Base-by-base conservation (phyloP, 2,113 vertebrate species). In the Odontesthes bonariensis region DNA sequence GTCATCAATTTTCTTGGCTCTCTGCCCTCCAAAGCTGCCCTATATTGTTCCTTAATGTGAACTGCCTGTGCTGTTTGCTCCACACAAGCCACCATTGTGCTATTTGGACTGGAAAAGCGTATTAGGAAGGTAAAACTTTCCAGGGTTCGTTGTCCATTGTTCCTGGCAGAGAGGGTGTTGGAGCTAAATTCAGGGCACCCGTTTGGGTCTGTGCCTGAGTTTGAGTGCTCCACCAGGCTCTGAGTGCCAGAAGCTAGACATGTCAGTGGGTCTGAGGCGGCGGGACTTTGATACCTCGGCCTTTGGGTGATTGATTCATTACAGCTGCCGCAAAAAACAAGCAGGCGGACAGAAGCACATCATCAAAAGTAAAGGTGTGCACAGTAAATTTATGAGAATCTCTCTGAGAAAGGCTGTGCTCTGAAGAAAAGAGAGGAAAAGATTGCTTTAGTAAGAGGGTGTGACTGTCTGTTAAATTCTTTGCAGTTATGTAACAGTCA, bases 401-500 rank as follows among this genome's bases (percentile, higher is more conserved):
- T 70, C 47, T 58, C 17, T 12, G 40, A 73, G 47, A 75, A 79
- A 68, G 22, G 49, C 23, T 73, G 22, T n/a, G 38, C 61, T 47
- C 47, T 22, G 17, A 51, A 70, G 66, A 27, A 60, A 58, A 70
- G 61, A 72, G 33, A 65, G 19, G 51, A 69, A 60, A 61, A 61
- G 59, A 55, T 35, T 69, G 61, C 82, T 77, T 86, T 59, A 61
- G 68, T 5, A 2, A 67, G 51, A 81, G 80, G 86, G 85, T 33
- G 85, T 81, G 69, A 81, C 77, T 64, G 66, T 77, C 63, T 75
- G 70, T 38, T 69, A 78, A 69, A 60, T 79, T 83, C 69, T 69
- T 74, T 73, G 58, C 61, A 17, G 85, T 92, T 90, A 91, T 79
- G 85, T 84, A 86, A 88, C 57, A 64, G 73, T 69, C 69, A 55